Percentiles rank a stretch among this genome's conserved stretches.
phyloP scores from a whole-genome alignment of 1,140 invertebrate species.

The Liolophura sinensis region DNA sequence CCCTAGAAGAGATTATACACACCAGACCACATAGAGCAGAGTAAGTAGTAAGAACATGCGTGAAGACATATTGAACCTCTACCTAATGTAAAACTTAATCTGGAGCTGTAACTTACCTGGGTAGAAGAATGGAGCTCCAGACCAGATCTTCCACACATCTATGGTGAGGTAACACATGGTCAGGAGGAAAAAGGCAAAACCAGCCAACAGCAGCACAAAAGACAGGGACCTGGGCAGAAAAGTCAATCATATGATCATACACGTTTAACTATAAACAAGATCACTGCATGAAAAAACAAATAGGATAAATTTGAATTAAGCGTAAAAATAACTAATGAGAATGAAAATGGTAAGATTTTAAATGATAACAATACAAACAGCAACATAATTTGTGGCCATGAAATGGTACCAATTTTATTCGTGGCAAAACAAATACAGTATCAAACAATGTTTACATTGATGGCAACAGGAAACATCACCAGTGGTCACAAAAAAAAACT shows the following conservation, averaged over 20 bases:
- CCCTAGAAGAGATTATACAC: too few relatives aligned
- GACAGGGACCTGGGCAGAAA: conserved; percentile 75
- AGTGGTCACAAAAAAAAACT: too few relatives aligned
- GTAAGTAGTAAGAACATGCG: background rate
- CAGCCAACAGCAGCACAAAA: conserved; percentile 79
- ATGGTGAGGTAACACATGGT: conserved; percentile 77
- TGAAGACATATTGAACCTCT: background rate
- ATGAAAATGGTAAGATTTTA: background rate
- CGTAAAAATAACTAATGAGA: background rate
- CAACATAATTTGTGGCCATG: background rate
- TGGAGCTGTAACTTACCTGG: conserved; percentile 52
- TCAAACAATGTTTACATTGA: too few relatives aligned
- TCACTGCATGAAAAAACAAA: conserved; percentile 13
- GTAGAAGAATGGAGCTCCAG: conserved; percentile 82
- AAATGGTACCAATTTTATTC: too few relatives aligned
- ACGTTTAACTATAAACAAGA: background rate
- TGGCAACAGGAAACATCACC: too few relatives aligned
- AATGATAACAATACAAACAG: background rate
- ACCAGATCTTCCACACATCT: conserved; percentile 79
- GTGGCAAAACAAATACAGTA: too few relatives aligned
- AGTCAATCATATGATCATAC: conserved; percentile 6
- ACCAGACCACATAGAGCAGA: too few relatives aligned
- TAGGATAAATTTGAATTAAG: too few relatives aligned
- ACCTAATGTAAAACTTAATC: background rate
- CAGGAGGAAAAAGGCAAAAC: conserved; percentile 72